Percentiles rank a stretch among this genome's conserved stretches.
phyloP scores from a whole-genome alignment of 2,113 vertebrate genomes.

The Corydoras maculifer region DNA sequence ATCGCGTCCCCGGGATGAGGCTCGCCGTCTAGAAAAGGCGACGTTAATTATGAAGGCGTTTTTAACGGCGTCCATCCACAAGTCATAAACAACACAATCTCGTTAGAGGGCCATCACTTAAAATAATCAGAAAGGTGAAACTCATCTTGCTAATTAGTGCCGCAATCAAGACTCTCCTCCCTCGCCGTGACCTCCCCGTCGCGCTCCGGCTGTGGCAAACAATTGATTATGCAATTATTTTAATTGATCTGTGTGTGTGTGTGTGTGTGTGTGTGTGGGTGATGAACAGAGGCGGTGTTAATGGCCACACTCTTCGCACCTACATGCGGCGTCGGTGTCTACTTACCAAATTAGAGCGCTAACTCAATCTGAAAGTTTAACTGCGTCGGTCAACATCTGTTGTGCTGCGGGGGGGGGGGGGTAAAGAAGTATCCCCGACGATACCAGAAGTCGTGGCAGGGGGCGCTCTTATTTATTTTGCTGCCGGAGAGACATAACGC shows the following conservation, averaged over 20 bases:
- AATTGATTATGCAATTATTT: constrained; percentile 53
- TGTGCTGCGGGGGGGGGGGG: constrained; percentile 20
- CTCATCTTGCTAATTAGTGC: constrained; percentile 29
- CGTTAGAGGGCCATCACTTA: constrained; percentile 19
- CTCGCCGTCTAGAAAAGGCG: no score
- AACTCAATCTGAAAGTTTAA: constrained; percentile 63
- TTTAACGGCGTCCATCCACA: not conserved
- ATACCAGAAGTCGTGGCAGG: not conserved
- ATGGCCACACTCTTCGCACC: constrained; percentile 50
- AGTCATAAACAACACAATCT: constrained; percentile 20
- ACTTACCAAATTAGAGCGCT: constrained; percentile 67
- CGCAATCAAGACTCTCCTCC: constrained; percentile 20
- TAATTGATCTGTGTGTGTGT: constrained; percentile 60
- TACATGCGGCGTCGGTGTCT: constrained; percentile 51
- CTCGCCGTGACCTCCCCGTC: constrained; percentile 16
- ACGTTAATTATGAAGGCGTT: constrained; percentile 14
- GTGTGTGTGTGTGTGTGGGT: constrained; percentile 52
- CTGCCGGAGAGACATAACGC: no score
- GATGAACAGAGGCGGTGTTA: constrained; percentile 43
- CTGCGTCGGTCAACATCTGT: constrained; percentile 52
- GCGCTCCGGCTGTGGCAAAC: constrained; percentile 35
- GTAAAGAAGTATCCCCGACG: constrained; percentile 10
- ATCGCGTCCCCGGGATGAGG: no score
- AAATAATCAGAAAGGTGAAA: constrained; percentile 34
- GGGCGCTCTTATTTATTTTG: not conserved